Conservation (phyloP, 2,797 vertebrate genomes). For the Cyprinella venusta region DNA sequence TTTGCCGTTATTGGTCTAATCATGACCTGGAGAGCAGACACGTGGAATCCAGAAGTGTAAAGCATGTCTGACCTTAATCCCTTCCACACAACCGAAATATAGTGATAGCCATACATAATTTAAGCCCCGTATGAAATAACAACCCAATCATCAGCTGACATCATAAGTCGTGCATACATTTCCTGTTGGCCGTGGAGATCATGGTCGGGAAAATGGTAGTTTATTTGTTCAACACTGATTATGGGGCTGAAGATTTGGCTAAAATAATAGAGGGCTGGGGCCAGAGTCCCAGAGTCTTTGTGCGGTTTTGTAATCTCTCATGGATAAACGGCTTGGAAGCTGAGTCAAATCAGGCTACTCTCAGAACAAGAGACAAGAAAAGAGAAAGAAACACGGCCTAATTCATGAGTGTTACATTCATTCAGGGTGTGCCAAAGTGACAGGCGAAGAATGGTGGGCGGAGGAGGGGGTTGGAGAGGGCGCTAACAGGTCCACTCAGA, state of each 20-base stretch:
- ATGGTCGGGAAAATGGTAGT: constrained; percentile 16
- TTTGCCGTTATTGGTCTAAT: constrained; percentile 49
- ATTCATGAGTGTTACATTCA: constrained; percentile 71
- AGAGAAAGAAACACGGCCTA: constrained; percentile 58
- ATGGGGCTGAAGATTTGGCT: constrained; percentile 41
- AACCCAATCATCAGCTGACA: constrained; percentile 31
- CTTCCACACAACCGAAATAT: neutral
- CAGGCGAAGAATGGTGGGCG: constrained; percentile 70
- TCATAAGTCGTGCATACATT: constrained; percentile 20
- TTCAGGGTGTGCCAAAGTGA: constrained; percentile 65
- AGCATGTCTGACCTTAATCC: neutral
- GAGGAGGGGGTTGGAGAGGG: constrained; percentile 55
- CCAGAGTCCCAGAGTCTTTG: constrained; percentile 62
- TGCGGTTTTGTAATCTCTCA: constrained; percentile 66
- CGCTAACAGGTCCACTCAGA: constrained; percentile 78
- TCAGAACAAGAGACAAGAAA: constrained; percentile 54
- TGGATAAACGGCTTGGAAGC: constrained; percentile 62
- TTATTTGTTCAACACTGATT: constrained; percentile 51
- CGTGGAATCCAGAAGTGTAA: constrained; percentile 6
- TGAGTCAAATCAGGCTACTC: constrained; percentile 58
- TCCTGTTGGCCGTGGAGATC: constrained; percentile 25
- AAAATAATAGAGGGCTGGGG: constrained; percentile 50
- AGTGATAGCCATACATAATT: constrained; percentile 22
- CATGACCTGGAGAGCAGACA: constrained; percentile 43
- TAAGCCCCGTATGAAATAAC: constrained; percentile 22